phyloP scores from a whole-genome alignment of 2,113 vertebrate genomes.

The Atlantisia rogersi region DNA sequence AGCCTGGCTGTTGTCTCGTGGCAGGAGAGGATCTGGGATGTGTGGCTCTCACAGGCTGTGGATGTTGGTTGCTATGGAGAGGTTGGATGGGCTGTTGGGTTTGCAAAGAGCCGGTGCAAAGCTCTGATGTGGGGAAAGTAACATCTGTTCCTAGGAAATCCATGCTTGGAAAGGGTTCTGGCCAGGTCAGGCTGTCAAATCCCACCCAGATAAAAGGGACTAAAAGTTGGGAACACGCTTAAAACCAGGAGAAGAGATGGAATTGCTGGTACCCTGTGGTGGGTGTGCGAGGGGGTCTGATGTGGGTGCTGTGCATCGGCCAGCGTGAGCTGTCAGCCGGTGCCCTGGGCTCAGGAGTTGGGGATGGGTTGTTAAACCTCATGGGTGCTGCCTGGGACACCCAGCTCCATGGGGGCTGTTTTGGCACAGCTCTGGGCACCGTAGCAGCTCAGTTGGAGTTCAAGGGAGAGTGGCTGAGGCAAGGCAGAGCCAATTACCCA shows the following conservation, averaged over 20 bases:
- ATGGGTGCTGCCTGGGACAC: not conserved
- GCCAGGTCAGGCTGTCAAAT: not conserved
- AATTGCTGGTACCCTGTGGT: not conserved
- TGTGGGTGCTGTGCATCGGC: rapidly evolving
- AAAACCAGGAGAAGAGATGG: not conserved
- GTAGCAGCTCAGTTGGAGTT: not conserved
- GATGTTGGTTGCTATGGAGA: not conserved
- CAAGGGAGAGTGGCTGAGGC: not conserved
- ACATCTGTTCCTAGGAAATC: not conserved
- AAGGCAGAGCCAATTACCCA: not conserved
- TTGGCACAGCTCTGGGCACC: rapidly evolving
- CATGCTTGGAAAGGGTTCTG: not conserved
- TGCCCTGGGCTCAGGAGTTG: not conserved
- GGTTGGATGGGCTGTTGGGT: not conserved
- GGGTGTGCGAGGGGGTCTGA: rapidly evolving
- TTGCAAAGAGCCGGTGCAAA: not conserved
- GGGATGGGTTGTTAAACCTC: not conserved
- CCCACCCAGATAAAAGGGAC: not conserved
- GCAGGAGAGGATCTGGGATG: not conserved
- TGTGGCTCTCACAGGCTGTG: not conserved
- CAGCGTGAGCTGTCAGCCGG: rapidly evolving
- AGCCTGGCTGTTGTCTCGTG: not conserved
- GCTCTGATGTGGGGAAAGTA: not conserved
- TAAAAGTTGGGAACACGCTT: not conserved
- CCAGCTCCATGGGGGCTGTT: not conserved